Conservation (phyloP, 2,113 vertebrate genomes). For the Bambusicola thoracicus region DNA sequence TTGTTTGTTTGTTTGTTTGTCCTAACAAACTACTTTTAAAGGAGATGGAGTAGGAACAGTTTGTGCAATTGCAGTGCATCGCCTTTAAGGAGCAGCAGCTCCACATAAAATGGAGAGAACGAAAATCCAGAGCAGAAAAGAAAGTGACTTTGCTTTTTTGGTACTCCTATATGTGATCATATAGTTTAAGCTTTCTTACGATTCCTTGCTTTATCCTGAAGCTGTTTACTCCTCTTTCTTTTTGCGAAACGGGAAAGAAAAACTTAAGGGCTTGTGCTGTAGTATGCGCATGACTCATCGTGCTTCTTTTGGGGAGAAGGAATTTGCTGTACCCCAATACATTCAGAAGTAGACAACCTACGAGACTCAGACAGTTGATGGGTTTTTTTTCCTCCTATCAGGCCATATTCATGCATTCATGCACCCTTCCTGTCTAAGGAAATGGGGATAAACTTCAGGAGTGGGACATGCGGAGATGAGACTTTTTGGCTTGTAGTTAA, state of each 20-base stretch:
- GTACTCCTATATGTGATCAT: not conserved
- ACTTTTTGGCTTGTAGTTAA: not conserved
- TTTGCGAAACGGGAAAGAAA: not conserved
- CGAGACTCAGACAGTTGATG: not conserved
- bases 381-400: not conserved
- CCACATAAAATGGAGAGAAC: not conserved
- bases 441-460: not conserved
- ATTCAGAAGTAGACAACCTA: not conserved
- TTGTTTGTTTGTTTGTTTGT: not conserved
- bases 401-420: not conserved
- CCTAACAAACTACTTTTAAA: not conserved
- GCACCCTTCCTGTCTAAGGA: conserved; percentile 24
- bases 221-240: not conserved
- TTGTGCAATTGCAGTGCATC: not conserved
- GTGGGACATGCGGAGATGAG: not conserved
- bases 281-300: not conserved
- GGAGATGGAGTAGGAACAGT: not conserved
- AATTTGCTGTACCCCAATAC: conserved; percentile 8
- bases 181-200: not conserved
- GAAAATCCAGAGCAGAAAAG: not conserved
- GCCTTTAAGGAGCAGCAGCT: not conserved
- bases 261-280: not conserved
- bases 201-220: not conserved
- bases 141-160: not conserved
- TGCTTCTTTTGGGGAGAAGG: not conserved